A percentile compares a stretch with the other conserved stretches of the same genome.
phyloP scores from a whole-genome alignment of 1,140 invertebrate species.

The Microplitis demolitor region DNA sequence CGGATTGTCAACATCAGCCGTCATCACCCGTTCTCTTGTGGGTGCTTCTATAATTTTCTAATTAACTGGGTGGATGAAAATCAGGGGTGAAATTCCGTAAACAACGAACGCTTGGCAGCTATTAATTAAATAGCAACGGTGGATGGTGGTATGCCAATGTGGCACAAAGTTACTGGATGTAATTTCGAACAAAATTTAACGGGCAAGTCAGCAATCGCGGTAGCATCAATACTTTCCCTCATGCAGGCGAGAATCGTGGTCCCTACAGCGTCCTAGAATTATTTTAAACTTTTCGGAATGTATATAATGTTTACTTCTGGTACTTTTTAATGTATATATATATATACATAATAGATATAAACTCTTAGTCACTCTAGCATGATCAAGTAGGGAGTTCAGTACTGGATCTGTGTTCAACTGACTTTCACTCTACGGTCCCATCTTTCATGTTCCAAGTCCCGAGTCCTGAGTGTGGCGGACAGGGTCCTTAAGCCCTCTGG shows the following conservation, averaged over 20 bases:
- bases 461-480: conserved; percentile 13
- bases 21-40: not conserved
- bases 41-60: conserved; percentile 36
- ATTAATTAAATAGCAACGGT: conserved; percentile 42
- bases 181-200: conserved; percentile 42
- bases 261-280: not conserved
- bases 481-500: not conserved
- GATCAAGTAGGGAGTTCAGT: too few species aligned
- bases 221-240: not conserved
- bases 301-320: too few species aligned
- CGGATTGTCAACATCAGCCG: conserved; percentile 11
- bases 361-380: not conserved
- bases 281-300: not conserved
- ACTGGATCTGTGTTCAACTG: not conserved
- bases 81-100: conserved; percentile 37
- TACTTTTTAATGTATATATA: too few species aligned
- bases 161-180: conserved; percentile 29
- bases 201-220: not conserved
- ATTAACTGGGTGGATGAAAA: conserved; percentile 35
- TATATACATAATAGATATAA: too few species aligned
- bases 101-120: conserved; percentile 40
- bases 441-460: conserved; percentile 18
- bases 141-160: conserved; percentile 18
- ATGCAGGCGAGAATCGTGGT: not conserved
- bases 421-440: conserved; percentile 2